Evolutionary conservation across 2,797 vertebrate species (phyloP), one percentile per base, ranked within the genome.

Genomic region (Eleutherodactylus coqui): DNA sequence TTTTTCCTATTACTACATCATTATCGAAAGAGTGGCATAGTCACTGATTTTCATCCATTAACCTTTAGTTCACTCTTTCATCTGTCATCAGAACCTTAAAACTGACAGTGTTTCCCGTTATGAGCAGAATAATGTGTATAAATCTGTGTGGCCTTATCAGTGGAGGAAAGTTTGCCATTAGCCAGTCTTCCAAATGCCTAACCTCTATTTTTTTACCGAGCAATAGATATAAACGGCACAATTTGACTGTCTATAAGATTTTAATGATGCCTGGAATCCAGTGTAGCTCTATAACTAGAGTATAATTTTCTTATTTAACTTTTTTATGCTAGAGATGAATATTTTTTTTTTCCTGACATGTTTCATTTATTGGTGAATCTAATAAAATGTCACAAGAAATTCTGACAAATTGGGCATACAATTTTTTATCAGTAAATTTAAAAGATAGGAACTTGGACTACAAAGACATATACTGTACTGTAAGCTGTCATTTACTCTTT

Each of bases 31-130:
- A 38, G 34, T 49, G 21, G n/a, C 51, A 78, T 58, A 55, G 58
- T 78, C 24, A 38, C 53, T 36, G 19, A 55, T 77, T 34, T 77
- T 82, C 34, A 72, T 82, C 79, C 79, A 82, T 82, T 82, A 70
- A 82, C 79, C 64, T 38, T 70, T 51, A 82, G 19, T 82, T 49
- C 47, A 69, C 2, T 38, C 29, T 9, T n/a, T 60, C 17, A 41
- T 60, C 36, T 11, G 38, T 79, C 51, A 79, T 27, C 32, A 43
- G 58, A 79, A 55, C 49, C 51, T 81, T 81, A 49, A 69, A 81
- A 49, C 76, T 79, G 76, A 62, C 53, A 72, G 4, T 49, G 5
- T 24, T 80, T 67, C 58, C 27, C 60, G 3, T 80, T 64, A 47
- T 49, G 41, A 32, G 27, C 11, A 24, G 19, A 45, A 80, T 47